Evolutionary conservation across 37 sponge, comb jelly and placozoan species (phyloP), one percentile per base, ranked within the genome.

Genomic region (Amphimedon queenslandica): DNA sequence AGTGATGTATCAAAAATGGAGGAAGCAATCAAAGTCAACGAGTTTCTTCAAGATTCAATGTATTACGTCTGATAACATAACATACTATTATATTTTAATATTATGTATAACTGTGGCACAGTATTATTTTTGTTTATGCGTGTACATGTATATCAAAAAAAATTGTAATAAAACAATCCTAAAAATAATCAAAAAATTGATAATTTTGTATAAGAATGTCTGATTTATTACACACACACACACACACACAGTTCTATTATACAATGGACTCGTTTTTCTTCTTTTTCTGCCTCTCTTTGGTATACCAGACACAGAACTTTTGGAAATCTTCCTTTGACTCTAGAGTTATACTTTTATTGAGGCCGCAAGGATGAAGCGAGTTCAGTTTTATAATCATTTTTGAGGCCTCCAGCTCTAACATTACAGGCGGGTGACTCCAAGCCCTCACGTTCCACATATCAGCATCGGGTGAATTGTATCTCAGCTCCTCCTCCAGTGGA

Each of bases 401-500:
- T 23, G 34, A 57, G 5, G 40, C 25, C 43, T 51, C 30, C 27
- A 77, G 29, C 37, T 39, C 30, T 39, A 70, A 16, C 3, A 28
- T 28, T 10, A 24, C 53, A 40, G 71, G 43, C 24, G 28, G 64
- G 10, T 63, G 5, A 10, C 30, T 40, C 72, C 72, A 71, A 21
- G 10, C 53, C 13, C 53, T 8, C 8, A 67, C 40, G 37, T 37
- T 67, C 85, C 85, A 84, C 8, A 47, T 23, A 0, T 24, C 34
- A 0, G 85, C 79, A 66, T 77, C 73, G 20, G 86, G 80, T 41
- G 37, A 37, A 36, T 37, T 42, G 42, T 61, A 76, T 41, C 70
- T 72, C 0, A 85, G 37, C 40, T 79, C 80, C 36, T 39, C 10
- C 64, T 85, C 86, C 39, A 85, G 38, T 4, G 80, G 70, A 51